Conservation (phyloP, 2,888 invertebrate species). For the Drosophila peninsularis region DNA sequence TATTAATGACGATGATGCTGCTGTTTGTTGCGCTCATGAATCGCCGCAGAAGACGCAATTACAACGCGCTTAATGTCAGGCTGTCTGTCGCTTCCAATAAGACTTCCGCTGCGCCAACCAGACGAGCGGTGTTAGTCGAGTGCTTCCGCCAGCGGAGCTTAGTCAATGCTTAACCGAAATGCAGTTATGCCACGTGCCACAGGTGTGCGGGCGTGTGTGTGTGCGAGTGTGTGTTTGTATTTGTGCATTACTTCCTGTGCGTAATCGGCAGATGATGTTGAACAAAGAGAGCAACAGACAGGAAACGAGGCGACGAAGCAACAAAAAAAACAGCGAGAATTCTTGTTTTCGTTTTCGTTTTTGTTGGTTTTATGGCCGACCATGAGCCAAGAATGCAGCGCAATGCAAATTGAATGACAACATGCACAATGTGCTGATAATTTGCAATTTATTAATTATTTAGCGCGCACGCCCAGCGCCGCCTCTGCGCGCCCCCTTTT, state of each 20-base stretch:
- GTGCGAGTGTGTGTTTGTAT: not conserved
- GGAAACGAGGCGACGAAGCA: slow-evolving; percentile 39
- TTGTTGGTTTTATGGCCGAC: slow-evolving; percentile 26
- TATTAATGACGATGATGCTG: not conserved
- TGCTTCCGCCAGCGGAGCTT: slow-evolving; percentile 33
- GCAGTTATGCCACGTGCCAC: slow-evolving; percentile 43
- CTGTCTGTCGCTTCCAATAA: slow-evolving; percentile 2
- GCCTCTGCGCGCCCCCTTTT: not conserved
- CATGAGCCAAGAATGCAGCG: slow-evolving; percentile 56
- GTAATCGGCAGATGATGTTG: slow-evolving; percentile 59
- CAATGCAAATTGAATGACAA: slow-evolving; percentile 56
- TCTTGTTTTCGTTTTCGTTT: slow-evolving; percentile 29
- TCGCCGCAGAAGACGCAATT: not conserved
- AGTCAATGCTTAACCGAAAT: slow-evolving; percentile 3
- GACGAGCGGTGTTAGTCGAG: not conserved
- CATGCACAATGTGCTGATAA: slow-evolving; percentile 39
- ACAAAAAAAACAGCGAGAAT: slow-evolving; percentile 14
- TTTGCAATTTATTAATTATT: slow-evolving; percentile 57
- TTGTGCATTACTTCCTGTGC: slow-evolving; percentile 50
- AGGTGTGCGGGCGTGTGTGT: slow-evolving; percentile 18
- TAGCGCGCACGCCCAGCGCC: slow-evolving; percentile 28
- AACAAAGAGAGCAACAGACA: slow-evolving; percentile 57
- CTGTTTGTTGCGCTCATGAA: not conserved
- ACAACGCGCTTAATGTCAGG: slow-evolving; percentile 9
- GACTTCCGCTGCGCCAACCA: slow-evolving; percentile 37